A percentile compares a stretch with the other conserved stretches of the same genome.
Conservation (phyloP, 2,888 invertebrate species). For the Hydroisotoma schaefferi region DNA sequence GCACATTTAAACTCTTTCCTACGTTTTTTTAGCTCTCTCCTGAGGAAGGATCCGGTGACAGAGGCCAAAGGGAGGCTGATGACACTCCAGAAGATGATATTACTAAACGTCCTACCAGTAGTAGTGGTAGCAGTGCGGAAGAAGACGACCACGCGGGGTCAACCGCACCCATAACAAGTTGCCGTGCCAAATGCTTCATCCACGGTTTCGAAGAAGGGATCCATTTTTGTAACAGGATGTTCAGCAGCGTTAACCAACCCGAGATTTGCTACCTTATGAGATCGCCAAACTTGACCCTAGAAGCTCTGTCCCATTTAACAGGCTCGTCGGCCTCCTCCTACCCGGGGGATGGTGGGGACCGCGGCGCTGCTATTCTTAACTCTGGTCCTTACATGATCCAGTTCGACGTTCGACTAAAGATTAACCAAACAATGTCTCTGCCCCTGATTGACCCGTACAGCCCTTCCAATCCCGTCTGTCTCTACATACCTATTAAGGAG, state of each 20-base stretch:
- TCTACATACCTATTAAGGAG: slow-evolving; percentile 34
- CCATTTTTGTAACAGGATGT: slow-evolving; percentile 24
- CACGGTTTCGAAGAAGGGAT: slow-evolving; percentile 27
- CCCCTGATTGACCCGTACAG: not conserved
- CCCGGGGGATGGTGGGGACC: slow-evolving; percentile 5
- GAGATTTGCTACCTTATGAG: slow-evolving; percentile 6
- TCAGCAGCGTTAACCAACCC: slow-evolving; percentile 1
- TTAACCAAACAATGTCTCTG: slow-evolving; percentile 8
- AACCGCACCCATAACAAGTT: too few species aligned
- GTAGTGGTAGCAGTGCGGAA: too few species aligned
- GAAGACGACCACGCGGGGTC: slow-evolving; percentile 20
- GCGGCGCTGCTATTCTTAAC: not conserved
- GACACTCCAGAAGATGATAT: not conserved
- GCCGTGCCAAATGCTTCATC: slow-evolving; percentile 31
- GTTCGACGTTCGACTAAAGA: slow-evolving; percentile 23
- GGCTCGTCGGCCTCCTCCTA: not conserved
- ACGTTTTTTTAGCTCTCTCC: too few species aligned
- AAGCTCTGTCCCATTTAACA: not conserved
- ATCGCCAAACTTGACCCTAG: not conserved
- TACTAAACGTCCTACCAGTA: not conserved
- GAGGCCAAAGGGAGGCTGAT: not conserved
- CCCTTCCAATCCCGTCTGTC: slow-evolving; percentile 14
- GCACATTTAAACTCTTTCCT: too few species aligned
- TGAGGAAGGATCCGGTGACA: too few species aligned
- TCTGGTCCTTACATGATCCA: slow-evolving; percentile 4